Evolutionary conservation across 2,113 vertebrate genomes (phyloP), one percentile per base, ranked within the genome.

Genomic region (Dipodomys ordii): DNA sequence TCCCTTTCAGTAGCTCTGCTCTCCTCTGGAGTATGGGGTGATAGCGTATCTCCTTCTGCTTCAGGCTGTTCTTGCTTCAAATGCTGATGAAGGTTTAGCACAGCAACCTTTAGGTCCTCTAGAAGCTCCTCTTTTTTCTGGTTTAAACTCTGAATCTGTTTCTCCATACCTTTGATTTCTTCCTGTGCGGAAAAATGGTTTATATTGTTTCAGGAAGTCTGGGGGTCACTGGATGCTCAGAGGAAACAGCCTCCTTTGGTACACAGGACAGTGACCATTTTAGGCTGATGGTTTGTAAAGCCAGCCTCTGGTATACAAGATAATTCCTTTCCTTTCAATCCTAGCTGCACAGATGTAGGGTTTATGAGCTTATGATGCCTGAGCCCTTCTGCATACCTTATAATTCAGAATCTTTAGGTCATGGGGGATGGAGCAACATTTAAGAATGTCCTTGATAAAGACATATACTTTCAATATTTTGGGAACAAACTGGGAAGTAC

Each of bases 101-200:
- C 60, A 5, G 97, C 92, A 35, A 93, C 93, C 93, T 98, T 98
- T 96, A 98, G 96, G 44, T 49, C 22, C 0, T 81, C 90, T 39
- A 98, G 76, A 60, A 98, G 72, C 77, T 97, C 97, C 87, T 98
- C 98, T 79, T 98, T 98, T 73, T 92, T 98, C 94, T 98, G 98
- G 90, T 97, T 98, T 60, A 98, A 94, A 80, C 93, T 96, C 92
- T 98, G 90, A 78, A 98, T 97, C 94, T 97, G 97, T 94, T 96
- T 95, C 92, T 98, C 98, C 78, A 98, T 49, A 49, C 53, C 81
- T 96, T 98, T 94, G 9, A 96, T 92, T 93, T 98, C 97, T 93
- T 96, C 97, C 98, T 98, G 93, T 44, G 35, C 18, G 84, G 62
- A 87, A 80, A 95, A 27, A 90, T 68, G 0, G 1, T 78, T 25